Percentiles rank a stretch among this genome's conserved stretches.
Evolutionary conservation across 1,140 invertebrate species (phyloP).

Genomic region (Formica selysi): DNA sequence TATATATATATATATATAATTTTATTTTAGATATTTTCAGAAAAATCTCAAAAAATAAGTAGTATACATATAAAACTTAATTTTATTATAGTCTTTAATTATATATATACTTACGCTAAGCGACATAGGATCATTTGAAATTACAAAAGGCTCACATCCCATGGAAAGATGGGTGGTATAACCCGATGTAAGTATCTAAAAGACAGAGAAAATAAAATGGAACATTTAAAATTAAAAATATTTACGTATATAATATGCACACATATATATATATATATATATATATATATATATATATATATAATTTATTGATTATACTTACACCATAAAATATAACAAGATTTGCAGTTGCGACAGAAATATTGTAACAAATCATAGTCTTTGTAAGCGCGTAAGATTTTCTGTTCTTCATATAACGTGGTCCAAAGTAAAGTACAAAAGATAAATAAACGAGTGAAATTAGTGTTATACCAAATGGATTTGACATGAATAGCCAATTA

Average conservation of each 20-base stretch:
- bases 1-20: background rate
- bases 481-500: constrained; percentile 91
- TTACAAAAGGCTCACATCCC: constrained; percentile 81
- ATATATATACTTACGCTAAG: constrained; percentile 78
- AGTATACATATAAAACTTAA: background rate
- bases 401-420: constrained; percentile 88
- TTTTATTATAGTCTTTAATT: constrained; percentile 28
- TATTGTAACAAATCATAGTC: constrained; percentile 88
- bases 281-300: no score
- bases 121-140: constrained; percentile 80
- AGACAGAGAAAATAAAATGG: constrained; percentile 35
- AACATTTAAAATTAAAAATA: background rate
- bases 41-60: background rate
- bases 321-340: constrained; percentile 86
- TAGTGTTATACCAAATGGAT: constrained; percentile 87
- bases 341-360: constrained; percentile 86
- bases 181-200: constrained; percentile 81
- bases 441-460: constrained; percentile 87
- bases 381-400: constrained; percentile 87
- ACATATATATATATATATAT: no score
- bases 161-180: constrained; percentile 81
- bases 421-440: constrained; percentile 88
- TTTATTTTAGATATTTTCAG: no score
- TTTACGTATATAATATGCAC: background rate
- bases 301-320: constrained; percentile 64